Base-by-base conservation (phyloP, 1,140 invertebrate genomes). In the Caenorhabditis latens region DNA sequence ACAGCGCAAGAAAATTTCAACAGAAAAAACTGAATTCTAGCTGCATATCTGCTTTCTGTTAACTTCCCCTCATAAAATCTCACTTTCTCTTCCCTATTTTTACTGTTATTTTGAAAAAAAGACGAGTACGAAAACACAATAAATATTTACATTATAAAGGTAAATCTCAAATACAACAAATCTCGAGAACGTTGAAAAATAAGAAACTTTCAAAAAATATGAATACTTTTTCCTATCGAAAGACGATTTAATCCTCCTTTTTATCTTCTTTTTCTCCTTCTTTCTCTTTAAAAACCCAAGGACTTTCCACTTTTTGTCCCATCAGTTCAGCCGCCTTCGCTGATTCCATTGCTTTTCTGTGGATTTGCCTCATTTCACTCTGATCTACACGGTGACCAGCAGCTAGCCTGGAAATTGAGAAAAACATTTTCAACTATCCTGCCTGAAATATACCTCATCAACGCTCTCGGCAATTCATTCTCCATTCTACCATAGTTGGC, bases 401-500 rank as follows among this genome's bases (percentile, higher is more conserved):
- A n/a, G 88, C 88, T 42, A 89, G 58, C 67, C 88, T 89, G 53
- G 13, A 89, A 88, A 50, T 63, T 11, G 16, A 6, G 19, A 84
- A n/a, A 32, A 32, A 32, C 32, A 1, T 32, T 32, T 32, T 32
- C 32, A 32, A 2, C 32, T 32, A 32, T 32, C 2, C 32, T 32
- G 32, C 2, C 32, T 32, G 32, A 32, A 32, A 32, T 2, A 16
- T 8, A 88, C 89, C 88, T 89, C 50, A 91, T 89, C 21, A 91
- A 61, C 7, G 91, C 91, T 71, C 75, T 91, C 21, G 91, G 91
- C 19, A 91, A 55, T 40, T 85, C 88, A 63, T 89, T 91, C 86
- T 91, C 91, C 21, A 91, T 19, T 32, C 91, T 57, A 24, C 88
- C 88, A 57, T 91, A 92, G 63, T 91, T 91, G 5, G 84, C 86